Percentiles rank a stretch among this genome's conserved stretches.
These are phyloP conservation scores for Sinocyclocheilus rhinocerous DNA, from an alignment of 2,113 vertebrate species.

Conservation along the genomic window DNA sequence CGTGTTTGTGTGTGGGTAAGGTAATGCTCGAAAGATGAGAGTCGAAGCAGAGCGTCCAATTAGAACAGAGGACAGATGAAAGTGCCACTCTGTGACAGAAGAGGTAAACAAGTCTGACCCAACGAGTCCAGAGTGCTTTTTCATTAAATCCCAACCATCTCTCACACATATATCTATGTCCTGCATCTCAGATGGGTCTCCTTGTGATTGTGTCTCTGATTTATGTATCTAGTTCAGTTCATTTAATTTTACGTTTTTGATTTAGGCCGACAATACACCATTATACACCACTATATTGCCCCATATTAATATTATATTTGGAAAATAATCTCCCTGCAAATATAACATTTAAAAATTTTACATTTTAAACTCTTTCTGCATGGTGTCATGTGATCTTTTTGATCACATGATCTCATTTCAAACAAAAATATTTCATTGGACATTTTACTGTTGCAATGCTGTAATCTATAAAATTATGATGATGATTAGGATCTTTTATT, in stretches of 20 bases:
- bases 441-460: neutral
- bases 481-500: too few species aligned
- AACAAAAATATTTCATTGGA: too few species aligned
- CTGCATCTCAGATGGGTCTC: neutral
- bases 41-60: too few species aligned
- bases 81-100: too few species aligned
- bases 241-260: neutral
- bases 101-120: conserved; percentile 9
- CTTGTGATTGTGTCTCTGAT: neutral
- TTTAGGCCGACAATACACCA: neutral
- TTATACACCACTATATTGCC: neutral
- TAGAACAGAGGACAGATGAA: too few species aligned
- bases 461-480: neutral
- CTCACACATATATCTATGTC: conserved; percentile 55
- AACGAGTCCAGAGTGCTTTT: conserved; percentile 78
- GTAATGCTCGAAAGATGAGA: too few species aligned
- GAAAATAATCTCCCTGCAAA: too few species aligned
- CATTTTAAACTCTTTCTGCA: too few species aligned
- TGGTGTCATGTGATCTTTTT: too few species aligned
- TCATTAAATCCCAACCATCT: conserved; percentile 69
- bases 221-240: neutral
- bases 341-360: too few species aligned
- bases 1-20: too few species aligned
- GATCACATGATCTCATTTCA: too few species aligned
- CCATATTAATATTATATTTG: neutral